phyloP scores from a whole-genome alignment of 2,797 vertebrate genomes.

The Protosalanx chinensis region DNA sequence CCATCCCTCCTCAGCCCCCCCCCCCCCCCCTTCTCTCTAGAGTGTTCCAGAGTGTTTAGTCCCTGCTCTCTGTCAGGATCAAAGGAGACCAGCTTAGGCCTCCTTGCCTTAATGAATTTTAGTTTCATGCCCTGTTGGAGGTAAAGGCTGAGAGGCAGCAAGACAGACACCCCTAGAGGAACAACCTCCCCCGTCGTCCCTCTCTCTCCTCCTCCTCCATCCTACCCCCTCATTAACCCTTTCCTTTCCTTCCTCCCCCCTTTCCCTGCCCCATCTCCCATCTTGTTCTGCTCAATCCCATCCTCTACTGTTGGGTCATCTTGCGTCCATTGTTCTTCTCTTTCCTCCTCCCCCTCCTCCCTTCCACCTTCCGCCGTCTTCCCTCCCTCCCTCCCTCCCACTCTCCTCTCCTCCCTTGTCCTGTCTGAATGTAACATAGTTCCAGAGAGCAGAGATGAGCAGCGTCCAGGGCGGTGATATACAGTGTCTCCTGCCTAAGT shows the following conservation, averaged over 20 bases:
- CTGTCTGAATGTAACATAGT: not conserved
- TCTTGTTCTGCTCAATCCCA: not conserved
- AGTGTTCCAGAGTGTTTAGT: not conserved
- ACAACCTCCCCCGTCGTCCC: not conserved
- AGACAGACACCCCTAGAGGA: not conserved
- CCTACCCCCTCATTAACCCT: not conserved
- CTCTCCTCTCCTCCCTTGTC: not conserved
- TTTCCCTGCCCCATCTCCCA: too few species aligned
- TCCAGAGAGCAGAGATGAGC: not conserved
- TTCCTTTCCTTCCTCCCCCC: not conserved
- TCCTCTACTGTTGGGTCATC: not conserved
- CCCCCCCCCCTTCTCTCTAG: not conserved
- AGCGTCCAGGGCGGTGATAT: not conserved
- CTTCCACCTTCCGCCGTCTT: not conserved
- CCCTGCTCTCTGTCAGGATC: not conserved
- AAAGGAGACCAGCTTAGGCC: not conserved
- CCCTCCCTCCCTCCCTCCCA: not conserved
- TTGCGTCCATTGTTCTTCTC: too few species aligned
- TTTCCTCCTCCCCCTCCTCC: not conserved
- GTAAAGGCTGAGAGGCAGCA: slow-evolving; percentile 25
- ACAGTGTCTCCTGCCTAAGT: too few species aligned
- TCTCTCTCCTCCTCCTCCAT: not conserved
- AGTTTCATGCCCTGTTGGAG: slow-evolving; percentile 77
- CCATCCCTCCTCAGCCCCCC: not conserved
- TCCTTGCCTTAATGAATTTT: slow-evolving; percentile 63